Conservation (phyloP, 53 echinoderm and acorn worm species). For the Henricia sp. region DNA sequence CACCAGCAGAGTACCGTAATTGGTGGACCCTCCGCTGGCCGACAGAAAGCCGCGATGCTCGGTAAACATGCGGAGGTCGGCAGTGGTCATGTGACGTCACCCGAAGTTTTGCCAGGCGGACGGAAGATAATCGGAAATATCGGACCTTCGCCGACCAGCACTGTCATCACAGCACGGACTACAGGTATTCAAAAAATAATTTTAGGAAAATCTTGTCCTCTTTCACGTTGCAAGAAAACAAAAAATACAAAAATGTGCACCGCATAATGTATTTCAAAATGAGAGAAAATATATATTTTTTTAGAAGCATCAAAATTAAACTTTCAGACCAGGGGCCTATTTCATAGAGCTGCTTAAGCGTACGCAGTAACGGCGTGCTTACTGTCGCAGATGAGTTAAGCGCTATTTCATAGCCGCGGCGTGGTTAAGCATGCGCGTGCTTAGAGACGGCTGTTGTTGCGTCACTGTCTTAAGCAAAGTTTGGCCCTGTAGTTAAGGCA, state of each 20-base stretch:
- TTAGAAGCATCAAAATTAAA: too few species aligned
- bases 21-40: background rate
- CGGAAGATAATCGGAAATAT: conserved; percentile 1
- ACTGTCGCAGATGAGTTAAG: too few species aligned
- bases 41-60: background rate
- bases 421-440: too few species aligned
- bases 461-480: too few species aligned
- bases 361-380: too few species aligned
- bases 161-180: conserved; percentile 48
- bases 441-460: too few species aligned
- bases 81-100: background rate
- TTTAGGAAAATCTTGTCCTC: background rate
- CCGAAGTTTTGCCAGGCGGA: background rate
- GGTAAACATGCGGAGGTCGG: conserved; percentile 2
- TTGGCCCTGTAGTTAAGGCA: too few species aligned
- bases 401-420: too few species aligned
- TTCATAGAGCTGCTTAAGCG: too few species aligned
- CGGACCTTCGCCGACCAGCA: conserved; percentile 7
- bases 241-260: background rate
- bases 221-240: background rate
- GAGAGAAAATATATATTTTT: too few species aligned
- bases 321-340: too few species aligned
- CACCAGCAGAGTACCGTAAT: background rate
- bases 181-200: conserved; percentile 11
- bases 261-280: too few species aligned